Evolutionary conservation across 2,888 invertebrate species (phyloP).

Genomic region (Iphiclides podalirius): DNA sequence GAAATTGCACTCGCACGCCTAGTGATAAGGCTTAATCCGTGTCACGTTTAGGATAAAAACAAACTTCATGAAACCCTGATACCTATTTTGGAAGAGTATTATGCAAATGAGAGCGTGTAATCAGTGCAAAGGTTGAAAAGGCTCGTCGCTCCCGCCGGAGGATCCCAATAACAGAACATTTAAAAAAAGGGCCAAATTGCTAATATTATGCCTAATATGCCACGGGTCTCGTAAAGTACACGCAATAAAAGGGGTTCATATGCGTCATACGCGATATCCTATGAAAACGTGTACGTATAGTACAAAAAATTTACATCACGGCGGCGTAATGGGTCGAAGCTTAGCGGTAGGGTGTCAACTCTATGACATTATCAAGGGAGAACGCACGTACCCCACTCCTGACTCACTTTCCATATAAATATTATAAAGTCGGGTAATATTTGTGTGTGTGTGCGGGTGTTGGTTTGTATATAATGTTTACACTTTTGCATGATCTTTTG

Average conservation of each 20-base stretch:
- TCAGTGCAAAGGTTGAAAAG: background rate
- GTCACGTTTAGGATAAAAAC: too few relatives aligned
- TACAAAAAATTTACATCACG: constrained; percentile 59
- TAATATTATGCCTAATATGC: constrained; percentile 17
- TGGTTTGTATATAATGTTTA: too few relatives aligned
- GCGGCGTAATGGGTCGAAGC: constrained; percentile 49
- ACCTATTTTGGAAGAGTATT: background rate
- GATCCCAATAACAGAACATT: constrained; percentile 1
- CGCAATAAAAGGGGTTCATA: constrained; percentile 23
- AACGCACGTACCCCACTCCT: background rate
- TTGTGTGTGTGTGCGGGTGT: too few relatives aligned
- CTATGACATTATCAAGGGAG: constrained; percentile 25
- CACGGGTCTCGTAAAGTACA: constrained; percentile 19
- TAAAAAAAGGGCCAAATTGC: constrained; percentile 17
- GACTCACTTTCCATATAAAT: background rate
- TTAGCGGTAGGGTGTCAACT: constrained; percentile 29
- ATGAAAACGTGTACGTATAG: constrained; percentile 28
- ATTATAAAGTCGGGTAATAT: too few relatives aligned
- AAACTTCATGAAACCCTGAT: too few relatives aligned
- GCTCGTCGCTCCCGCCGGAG: background rate
- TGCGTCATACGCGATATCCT: constrained; percentile 10
- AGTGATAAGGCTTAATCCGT: too few relatives aligned
- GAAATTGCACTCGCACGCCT: too few relatives aligned
- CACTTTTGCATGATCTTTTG: too few relatives aligned
- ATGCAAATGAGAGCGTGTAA: background rate